Evolutionary conservation across 2,113 vertebrate species (phyloP), one percentile per base, ranked within the genome.

Genomic region (Indicator maculatus): DNA sequence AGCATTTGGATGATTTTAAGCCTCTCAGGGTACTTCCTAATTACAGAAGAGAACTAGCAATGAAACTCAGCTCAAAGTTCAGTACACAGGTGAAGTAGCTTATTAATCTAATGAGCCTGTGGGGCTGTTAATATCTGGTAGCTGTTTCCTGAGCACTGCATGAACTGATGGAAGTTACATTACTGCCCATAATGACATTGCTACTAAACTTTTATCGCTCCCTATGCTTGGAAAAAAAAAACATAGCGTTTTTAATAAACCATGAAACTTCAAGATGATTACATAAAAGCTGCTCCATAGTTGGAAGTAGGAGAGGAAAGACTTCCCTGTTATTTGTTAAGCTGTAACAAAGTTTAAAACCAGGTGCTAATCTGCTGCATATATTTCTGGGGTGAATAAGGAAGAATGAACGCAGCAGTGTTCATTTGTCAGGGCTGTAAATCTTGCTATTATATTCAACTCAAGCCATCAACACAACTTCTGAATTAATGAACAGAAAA

Each of bases 401-500:
- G 56, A 78, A 58, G 30, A 61, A 74, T 18, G 94, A 91, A 92
- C 28, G 66, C 71, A 89, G 65, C 52, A 85, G 65, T 2, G 12
- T 59, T 93, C 90, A 89, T 82, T 61, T 73, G 26, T 86, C 87
- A 88, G 91, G 84, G 52, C 65, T 73, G 65, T 82, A 91, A 95
- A 93, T 91, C 89, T 83, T 86, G 45, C 82, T 69, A 53, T 94
- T 79, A 76, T 70, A 88, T 77, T 95, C 96, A 86, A 92, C 36
- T 74, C 21, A 21, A 50, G 80, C 65, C 76, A 71, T 86, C 69
- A 69, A 67, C 71, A 83, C 86, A 84, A 75, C 18, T 3, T 76
- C 67, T 78, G 89, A 91, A 83, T 90, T 95, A 97, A 96, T 93
- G 88, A 97, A 93, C 64, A 95, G 88, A 83, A 93, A 96, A 94